phyloP scores from a whole-genome alignment of 2,888 invertebrate species.

The Geotrupes spiniger region DNA sequence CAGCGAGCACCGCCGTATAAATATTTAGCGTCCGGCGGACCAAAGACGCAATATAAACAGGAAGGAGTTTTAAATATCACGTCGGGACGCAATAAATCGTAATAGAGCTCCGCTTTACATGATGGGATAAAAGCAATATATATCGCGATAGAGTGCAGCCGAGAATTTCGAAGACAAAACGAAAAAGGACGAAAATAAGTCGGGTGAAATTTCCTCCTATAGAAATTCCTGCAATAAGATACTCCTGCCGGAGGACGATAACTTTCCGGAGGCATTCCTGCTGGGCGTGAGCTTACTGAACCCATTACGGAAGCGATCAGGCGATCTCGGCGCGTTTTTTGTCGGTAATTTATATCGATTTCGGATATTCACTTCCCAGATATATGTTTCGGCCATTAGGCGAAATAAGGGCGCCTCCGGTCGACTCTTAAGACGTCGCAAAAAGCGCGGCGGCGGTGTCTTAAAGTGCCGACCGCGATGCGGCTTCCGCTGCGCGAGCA shows the following conservation, averaged over 20 bases:
- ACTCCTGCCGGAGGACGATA: slow-evolving; percentile 15
- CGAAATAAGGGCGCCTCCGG: neutral
- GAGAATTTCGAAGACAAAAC: neutral
- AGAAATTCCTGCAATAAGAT: slow-evolving; percentile 20
- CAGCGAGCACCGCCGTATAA: too few species aligned
- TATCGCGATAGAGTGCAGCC: slow-evolving; percentile 6
- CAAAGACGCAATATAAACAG: too few species aligned
- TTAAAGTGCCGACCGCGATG: too few species aligned
- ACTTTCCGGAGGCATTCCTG: slow-evolving; percentile 15
- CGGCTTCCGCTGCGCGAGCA: too few species aligned
- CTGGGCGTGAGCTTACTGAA: slow-evolving; percentile 18
- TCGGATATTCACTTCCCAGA: slow-evolving; percentile 18
- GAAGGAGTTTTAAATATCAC: neutral
- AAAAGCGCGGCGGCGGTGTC: too few species aligned
- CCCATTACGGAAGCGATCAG: slow-evolving; percentile 16
- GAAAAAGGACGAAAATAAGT: neutral
- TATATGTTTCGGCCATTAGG: slow-evolving; percentile 10
- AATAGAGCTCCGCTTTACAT: slow-evolving; percentile 8
- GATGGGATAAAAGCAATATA: slow-evolving; percentile 15
- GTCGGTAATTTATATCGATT: slow-evolving; percentile 19
- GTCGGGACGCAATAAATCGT: slow-evolving; percentile 11
- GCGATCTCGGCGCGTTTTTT: slow-evolving; percentile 18
- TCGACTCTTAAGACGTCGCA: too few species aligned
- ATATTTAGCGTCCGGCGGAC: too few species aligned
- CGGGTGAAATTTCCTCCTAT: slow-evolving; percentile 6